A percentile compares a stretch with the other conserved stretches of the same genome.
These are phyloP conservation scores for Euzetes globulus DNA, from an alignment of 2,888 invertebrate species.

Conservation along the genomic window DNA sequence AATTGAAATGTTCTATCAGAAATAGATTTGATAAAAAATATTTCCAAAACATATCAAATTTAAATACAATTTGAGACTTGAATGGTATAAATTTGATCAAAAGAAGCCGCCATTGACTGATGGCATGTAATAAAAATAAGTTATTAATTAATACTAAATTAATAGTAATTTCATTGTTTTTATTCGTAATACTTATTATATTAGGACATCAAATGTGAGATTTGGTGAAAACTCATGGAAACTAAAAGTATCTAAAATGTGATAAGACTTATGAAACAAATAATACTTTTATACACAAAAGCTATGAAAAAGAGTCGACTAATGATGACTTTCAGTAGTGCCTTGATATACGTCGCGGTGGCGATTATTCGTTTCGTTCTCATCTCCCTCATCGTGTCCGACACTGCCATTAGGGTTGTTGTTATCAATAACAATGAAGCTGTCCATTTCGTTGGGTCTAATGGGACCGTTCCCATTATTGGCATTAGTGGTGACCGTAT, in stretches of 20 bases:
- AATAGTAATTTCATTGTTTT: no score
- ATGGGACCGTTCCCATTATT: neutral
- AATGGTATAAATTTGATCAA: neutral
- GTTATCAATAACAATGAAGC: neutral
- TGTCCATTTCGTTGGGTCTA: neutral
- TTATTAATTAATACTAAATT: no score
- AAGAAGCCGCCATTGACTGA: neutral
- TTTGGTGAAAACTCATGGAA: no score
- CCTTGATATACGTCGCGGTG: neutral
- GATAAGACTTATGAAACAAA: no score
- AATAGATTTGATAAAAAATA: neutral
- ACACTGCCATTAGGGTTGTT: neutral
- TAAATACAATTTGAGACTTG: neutral
- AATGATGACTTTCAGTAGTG: neutral
- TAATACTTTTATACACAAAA: neutral
- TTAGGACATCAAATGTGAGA: no score
- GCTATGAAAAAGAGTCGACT: neutral
- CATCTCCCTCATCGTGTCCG: conserved; percentile 15
- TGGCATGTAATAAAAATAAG: no score
- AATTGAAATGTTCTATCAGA: neutral
- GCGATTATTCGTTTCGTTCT: no score
- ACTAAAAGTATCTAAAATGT: no score
- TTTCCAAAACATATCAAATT: neutral
- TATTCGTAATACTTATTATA: no score
- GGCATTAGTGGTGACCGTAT: neutral